Conservation (phyloP, 2,113 vertebrate genomes). For the Haemorhous mexicanus region DNA sequence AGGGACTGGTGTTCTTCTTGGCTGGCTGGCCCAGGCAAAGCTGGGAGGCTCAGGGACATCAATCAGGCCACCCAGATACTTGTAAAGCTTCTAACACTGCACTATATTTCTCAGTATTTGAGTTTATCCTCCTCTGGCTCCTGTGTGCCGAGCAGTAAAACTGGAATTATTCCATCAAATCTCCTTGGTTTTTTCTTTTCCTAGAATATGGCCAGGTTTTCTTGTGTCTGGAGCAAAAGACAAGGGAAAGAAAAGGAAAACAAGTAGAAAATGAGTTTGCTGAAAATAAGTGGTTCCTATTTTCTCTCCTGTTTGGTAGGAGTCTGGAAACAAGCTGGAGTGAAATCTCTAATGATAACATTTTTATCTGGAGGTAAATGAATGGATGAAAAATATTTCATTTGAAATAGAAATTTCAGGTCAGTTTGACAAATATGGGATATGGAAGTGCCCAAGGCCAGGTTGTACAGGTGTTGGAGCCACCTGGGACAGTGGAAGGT, state of each 20-base stretch:
- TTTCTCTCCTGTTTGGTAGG: not conserved
- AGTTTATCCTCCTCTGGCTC: not conserved
- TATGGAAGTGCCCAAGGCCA: not conserved
- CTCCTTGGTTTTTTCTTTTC: not conserved
- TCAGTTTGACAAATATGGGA: not conserved
- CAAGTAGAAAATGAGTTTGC: not conserved
- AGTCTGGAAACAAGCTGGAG: not conserved
- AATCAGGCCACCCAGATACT: not conserved
- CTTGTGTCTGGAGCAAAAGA: not conserved
- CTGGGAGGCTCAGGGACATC: not conserved
- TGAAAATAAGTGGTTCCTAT: not conserved
- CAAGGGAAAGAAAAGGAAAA: not conserved
- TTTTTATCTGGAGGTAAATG: not conserved
- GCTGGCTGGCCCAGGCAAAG: not conserved
- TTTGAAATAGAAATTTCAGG: not conserved
- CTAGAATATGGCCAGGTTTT: not conserved
- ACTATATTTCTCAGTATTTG: not conserved
- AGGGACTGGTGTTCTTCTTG: not conserved
- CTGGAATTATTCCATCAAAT: not conserved
- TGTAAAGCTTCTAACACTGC: not conserved
- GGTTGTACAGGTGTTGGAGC: accelerated
- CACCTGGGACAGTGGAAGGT: accelerated
- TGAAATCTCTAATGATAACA: not conserved
- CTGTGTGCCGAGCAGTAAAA: not conserved
- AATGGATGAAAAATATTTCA: not conserved